phyloP scores from a whole-genome alignment of 1,140 invertebrate genomes.

The Dufourea novaeangliae region DNA sequence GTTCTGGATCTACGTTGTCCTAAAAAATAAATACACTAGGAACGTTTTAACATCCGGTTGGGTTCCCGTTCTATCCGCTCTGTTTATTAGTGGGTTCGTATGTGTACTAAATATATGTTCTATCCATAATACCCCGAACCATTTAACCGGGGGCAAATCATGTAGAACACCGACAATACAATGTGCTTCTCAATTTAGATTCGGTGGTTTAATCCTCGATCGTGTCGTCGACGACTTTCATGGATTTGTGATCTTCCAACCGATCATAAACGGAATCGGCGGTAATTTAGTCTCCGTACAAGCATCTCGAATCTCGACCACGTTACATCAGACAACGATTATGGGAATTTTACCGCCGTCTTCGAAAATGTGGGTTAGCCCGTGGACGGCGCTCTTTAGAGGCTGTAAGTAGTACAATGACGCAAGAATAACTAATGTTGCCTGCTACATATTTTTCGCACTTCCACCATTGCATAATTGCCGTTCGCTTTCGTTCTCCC shows the following conservation, averaged over 20 bases:
- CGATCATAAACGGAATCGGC: constrained; percentile 97
- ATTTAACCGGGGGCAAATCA: neutral
- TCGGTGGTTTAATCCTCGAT: constrained; percentile 91
- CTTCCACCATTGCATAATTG: neutral
- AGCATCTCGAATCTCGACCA: constrained; percentile 95
- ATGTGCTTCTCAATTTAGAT: constrained; percentile 78
- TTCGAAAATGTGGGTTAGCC: constrained; percentile 88
- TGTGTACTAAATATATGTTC: constrained; percentile 59
- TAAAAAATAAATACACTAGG: constrained; percentile 90
- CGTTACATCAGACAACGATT: constrained; percentile 91
- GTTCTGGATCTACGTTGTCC: constrained; percentile 89
- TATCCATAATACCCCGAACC: neutral
- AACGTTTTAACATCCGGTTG: constrained; percentile 91
- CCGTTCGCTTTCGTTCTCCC: constrained; percentile 12
- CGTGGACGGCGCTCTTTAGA: constrained; percentile 90
- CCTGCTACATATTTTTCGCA: constrained; percentile 19
- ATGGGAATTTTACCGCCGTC: constrained; percentile 89
- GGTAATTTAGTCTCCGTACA: constrained; percentile 99
- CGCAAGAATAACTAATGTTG: constrained; percentile 31
- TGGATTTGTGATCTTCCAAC: constrained; percentile 94
- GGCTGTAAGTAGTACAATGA: constrained; percentile 84
- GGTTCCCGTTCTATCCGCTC: constrained; percentile 92
- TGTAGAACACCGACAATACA: too few relatives aligned
- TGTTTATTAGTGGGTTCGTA: constrained; percentile 92
- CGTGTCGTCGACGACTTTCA: constrained; percentile 87